A percentile compares a stretch with the other conserved stretches of the same genome.
phyloP scores from a whole-genome alignment of 1,140 invertebrate genomes.

The Neoseiulus cucumeris region DNA sequence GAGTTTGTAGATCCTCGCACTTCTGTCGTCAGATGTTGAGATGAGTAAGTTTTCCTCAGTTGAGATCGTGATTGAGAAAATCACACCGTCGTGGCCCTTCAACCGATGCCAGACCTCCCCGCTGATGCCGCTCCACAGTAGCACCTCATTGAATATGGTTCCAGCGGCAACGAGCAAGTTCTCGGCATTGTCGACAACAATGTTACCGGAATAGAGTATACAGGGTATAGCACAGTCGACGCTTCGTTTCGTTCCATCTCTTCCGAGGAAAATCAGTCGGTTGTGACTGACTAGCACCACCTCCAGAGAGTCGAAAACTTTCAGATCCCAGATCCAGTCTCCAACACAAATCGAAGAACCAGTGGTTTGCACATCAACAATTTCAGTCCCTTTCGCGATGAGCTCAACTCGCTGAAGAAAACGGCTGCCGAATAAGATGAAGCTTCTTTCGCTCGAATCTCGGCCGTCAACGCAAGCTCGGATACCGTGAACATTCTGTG shows the following conservation, averaged over 20 bases:
- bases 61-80: background rate
- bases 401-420: background rate
- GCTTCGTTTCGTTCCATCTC: background rate
- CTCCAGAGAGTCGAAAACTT: background rate
- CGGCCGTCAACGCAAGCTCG: background rate
- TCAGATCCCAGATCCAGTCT: conserved; percentile 6
- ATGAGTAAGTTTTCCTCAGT: background rate
- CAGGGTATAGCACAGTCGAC: background rate
- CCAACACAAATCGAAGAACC: background rate
- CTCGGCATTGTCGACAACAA: background rate
- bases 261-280: background rate
- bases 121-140: background rate
- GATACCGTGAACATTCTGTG: background rate
- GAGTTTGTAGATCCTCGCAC: background rate
- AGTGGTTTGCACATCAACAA: background rate
- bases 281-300: background rate
- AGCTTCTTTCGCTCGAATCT: background rate
- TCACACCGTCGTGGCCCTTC: background rate
- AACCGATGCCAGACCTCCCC: background rate
- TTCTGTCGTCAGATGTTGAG: background rate
- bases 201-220: background rate
- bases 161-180: background rate
- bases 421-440: background rate
- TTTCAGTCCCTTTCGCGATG: background rate
- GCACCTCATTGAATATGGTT: background rate